Conservation (phyloP, 2,797 vertebrate species). For the Squalus acanthias region DNA sequence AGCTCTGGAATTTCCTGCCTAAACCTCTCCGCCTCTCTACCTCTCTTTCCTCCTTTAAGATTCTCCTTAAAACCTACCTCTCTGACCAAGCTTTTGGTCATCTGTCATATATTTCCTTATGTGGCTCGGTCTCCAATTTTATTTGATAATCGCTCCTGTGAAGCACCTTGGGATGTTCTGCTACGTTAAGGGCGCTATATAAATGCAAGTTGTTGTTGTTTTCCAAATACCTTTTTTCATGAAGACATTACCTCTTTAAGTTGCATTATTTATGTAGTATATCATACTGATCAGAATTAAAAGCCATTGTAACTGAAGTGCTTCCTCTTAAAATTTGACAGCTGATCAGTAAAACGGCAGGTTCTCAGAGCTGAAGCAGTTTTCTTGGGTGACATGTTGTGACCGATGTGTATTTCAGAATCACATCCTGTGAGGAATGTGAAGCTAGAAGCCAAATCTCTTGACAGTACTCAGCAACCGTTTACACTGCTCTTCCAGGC, state of each 20-base stretch:
- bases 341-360: neutral
- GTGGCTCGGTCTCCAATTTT: too few relatives aligned
- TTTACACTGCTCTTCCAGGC: neutral
- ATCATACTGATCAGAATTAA: neutral
- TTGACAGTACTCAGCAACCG: neutral
- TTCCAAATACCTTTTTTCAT: too few relatives aligned
- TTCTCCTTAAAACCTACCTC: too few relatives aligned
- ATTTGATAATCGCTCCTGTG: too few relatives aligned
- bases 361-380: neutral
- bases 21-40: too few relatives aligned
- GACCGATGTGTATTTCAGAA: neutral
- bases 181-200: too few relatives aligned
- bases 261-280: neutral
- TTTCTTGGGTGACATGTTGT: neutral
- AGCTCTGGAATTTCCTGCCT: too few relatives aligned
- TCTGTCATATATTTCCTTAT: too few relatives aligned
- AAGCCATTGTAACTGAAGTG: neutral
- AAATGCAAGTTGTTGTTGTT: too few relatives aligned
- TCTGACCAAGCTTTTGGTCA: too few relatives aligned
- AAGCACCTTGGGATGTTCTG: too few relatives aligned
- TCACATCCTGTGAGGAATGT: neutral
- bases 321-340: neutral
- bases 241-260: neutral
- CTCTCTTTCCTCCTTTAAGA: too few relatives aligned
- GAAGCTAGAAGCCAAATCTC: neutral